Conservation (phyloP, 1,140 invertebrate species). For the Lepidurus packardi region DNA sequence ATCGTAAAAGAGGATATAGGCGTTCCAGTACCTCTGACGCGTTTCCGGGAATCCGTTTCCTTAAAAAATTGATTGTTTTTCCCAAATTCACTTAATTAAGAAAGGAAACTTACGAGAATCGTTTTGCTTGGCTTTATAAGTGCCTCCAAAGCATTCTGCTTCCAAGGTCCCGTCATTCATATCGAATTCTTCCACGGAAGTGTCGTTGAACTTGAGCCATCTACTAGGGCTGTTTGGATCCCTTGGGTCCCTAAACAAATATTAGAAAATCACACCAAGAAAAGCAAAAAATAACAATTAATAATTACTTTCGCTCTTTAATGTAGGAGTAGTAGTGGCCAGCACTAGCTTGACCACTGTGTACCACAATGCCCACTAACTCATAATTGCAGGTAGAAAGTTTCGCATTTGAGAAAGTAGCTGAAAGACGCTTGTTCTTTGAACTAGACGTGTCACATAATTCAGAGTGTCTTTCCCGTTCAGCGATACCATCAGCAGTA, state of each 20-base stretch:
- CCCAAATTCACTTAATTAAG: neutral
- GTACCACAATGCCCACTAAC: conserved; percentile 56
- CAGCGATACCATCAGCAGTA: conserved; percentile 52
- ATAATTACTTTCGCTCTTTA: conserved; percentile 45
- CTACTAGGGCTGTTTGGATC: neutral
- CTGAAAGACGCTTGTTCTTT: conserved; percentile 24
- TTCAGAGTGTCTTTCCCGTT: conserved; percentile 44
- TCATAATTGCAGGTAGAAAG: conserved; percentile 44
- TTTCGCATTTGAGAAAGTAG: conserved; percentile 14
- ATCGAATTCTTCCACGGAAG: conserved; percentile 48
- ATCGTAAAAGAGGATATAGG: conserved; percentile 57
- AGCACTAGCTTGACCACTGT: conserved; percentile 58
- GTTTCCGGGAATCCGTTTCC: conserved; percentile 45
- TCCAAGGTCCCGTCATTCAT: conserved; percentile 49
- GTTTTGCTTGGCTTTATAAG: conserved; percentile 50
- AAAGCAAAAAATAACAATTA: conserved; percentile 23
- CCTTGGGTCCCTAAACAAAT: conserved; percentile 27
- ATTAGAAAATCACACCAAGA: neutral
- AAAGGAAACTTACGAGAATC: conserved; percentile 43
- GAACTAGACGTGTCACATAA: neutral
- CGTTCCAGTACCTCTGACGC: conserved; percentile 55
- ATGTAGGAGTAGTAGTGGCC: conserved; percentile 61
- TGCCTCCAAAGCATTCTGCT: conserved; percentile 54
- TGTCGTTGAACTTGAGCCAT: conserved; percentile 60
- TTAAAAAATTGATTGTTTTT: conserved; percentile 32